These are phyloP conservation scores for Zaprionus africanus DNA, from an alignment of 1,140 invertebrate genomes.

Conservation along the genomic window DNA sequence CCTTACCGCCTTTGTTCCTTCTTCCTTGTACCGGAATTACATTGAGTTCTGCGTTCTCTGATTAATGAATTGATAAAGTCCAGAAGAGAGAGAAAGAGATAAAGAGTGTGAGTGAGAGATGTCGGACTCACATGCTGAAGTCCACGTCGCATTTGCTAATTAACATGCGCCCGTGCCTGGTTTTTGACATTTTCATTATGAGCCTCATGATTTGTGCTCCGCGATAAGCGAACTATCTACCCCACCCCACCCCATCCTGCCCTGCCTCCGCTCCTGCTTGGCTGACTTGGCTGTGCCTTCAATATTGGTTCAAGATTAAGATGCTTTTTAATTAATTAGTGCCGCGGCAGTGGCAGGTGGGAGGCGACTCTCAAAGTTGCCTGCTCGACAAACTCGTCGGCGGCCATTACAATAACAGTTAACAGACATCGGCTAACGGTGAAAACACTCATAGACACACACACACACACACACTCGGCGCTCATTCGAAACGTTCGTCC, in stretches of 20 bases:
- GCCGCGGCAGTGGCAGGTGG: not conserved
- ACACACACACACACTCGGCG: not conserved
- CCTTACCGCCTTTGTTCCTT: slow-evolving; percentile 26
- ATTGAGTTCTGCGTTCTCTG: slow-evolving; percentile 51
- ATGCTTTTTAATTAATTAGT: slow-evolving; percentile 51
- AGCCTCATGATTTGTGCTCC: slow-evolving; percentile 65
- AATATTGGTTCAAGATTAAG: slow-evolving; percentile 41
- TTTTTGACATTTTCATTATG: slow-evolving; percentile 71
- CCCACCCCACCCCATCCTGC: not conserved
- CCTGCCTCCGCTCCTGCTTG: no score
- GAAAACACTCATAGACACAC: slow-evolving; percentile 1
- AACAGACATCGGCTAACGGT: slow-evolving; percentile 9
- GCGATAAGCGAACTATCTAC: slow-evolving; percentile 57
- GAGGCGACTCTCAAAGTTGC: slow-evolving; percentile 9
- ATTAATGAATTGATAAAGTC: slow-evolving; percentile 78
- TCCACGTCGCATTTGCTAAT: slow-evolving; percentile 65
- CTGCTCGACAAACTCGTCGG: slow-evolving; percentile 32
- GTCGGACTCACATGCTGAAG: slow-evolving; percentile 35
- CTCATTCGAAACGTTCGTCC: slow-evolving; percentile 50
- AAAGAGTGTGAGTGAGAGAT: no score
- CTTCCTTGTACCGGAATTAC: slow-evolving; percentile 24
- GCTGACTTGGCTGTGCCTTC: not conserved
- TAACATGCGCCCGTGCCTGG: slow-evolving; percentile 57
- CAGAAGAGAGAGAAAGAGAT: not conserved
- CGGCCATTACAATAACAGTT: slow-evolving; percentile 18